Conservation (phyloP, 2,888 invertebrate species). For the Pseudoips prasinana region DNA sequence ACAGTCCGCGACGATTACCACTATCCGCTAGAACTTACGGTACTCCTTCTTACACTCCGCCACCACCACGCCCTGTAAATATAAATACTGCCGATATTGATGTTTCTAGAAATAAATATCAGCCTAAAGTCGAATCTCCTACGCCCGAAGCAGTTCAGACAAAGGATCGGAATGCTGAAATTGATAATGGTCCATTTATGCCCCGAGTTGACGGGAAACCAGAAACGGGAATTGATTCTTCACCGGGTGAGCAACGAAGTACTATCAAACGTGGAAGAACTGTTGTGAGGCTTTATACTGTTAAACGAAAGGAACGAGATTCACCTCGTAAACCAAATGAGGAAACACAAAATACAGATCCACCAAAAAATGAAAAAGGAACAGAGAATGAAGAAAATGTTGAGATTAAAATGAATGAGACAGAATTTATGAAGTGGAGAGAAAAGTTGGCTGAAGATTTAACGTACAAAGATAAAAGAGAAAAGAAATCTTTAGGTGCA, state of each 20-base stretch:
- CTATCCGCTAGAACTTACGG: slow-evolving; percentile 75
- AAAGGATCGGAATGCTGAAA: slow-evolving; percentile 31
- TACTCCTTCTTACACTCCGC: slow-evolving; percentile 69
- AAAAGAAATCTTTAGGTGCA: slow-evolving; percentile 87
- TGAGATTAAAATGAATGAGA: slow-evolving; percentile 17
- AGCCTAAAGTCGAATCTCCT: slow-evolving; percentile 45
- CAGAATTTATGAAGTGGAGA: slow-evolving; percentile 74
- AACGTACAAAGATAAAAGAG: slow-evolving; percentile 68
- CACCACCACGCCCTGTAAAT: slow-evolving; percentile 84
- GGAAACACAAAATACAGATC: slow-evolving; percentile 30
- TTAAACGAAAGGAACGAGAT: slow-evolving; percentile 75
- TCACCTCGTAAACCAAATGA: slow-evolving; percentile 65
- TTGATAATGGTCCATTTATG: slow-evolving; percentile 67
- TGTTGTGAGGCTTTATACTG: slow-evolving; percentile 88
- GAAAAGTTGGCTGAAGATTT: slow-evolving; percentile 84
- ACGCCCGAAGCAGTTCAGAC: slow-evolving; percentile 31
- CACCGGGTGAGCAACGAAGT: slow-evolving; percentile 66
- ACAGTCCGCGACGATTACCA: slow-evolving; percentile 69
- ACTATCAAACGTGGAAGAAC: slow-evolving; percentile 88
- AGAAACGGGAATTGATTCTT: slow-evolving; percentile 66
- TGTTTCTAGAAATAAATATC: slow-evolving; percentile 86
- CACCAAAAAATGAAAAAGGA: slow-evolving; percentile 12
- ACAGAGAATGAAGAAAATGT: slow-evolving; percentile 15
- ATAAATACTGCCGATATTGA: slow-evolving; percentile 94
- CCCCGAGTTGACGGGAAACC: slow-evolving; percentile 72